A percentile compares a stretch with the other conserved stretches of the same genome.
Conservation (phyloP, 2,797 vertebrate species). For the Nyctibius grandis region DNA sequence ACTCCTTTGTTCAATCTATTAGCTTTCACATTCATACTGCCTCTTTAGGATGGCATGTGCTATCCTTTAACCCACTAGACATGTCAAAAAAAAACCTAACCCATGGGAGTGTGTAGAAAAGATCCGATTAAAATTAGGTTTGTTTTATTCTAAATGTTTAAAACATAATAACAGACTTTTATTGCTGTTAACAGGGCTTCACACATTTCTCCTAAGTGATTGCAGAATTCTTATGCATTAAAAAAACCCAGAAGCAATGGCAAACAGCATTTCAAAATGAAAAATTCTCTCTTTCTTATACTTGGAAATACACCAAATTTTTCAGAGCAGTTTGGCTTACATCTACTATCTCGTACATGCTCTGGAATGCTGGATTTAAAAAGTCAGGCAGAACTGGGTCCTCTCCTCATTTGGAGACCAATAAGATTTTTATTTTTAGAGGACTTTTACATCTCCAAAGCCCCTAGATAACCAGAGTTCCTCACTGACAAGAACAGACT, state of each 20-base stretch:
- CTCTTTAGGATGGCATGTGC: neutral
- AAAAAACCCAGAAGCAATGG: neutral
- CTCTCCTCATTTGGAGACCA: neutral
- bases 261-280: neutral
- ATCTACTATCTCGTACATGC: neutral
- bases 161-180: neutral
- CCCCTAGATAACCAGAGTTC: neutral
- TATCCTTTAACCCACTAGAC: neutral
- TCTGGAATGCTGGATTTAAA: neutral
- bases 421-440: neutral
- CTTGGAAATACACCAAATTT: neutral
- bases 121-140: constrained; percentile 17
- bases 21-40: neutral
- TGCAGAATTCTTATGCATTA: neutral
- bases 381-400: neutral
- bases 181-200: neutral
- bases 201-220: neutral
- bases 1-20: neutral
- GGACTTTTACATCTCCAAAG: neutral
- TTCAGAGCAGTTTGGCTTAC: neutral
- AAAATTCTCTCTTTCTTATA: neutral
- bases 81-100: neutral
- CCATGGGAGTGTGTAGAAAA: neutral
- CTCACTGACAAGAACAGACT: neutral
- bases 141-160: constrained; percentile 26